Evolutionary conservation across 2,888 invertebrate genomes (phyloP), one percentile per base, ranked within the genome.

Genomic region (Erynnis tages): DNA sequence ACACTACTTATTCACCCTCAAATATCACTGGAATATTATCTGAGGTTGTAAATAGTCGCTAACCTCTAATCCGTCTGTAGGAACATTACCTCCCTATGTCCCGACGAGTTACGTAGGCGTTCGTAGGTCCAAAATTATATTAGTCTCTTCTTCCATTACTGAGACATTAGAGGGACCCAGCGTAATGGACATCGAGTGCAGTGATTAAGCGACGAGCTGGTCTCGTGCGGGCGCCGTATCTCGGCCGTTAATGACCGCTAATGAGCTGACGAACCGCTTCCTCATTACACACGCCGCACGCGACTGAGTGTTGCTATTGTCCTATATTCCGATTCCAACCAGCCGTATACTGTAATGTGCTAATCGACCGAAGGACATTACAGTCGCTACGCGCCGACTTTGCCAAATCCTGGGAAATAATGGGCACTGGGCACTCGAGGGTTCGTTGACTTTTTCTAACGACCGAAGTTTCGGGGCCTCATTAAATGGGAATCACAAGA

Each of bases 211-310:
- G 16, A 1, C n/a, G 29, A n/a, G 54, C 34, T 27, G 7, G 34
- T 16, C 0, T 4, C 8, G 34, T n/a, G 34, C 43, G 17, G 19
- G 54, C 43, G 53, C 14, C 17, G 48, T 47, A 54, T 50, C 58
- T 53, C 45, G 55, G 41, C 54, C 54, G 50, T 60, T 61, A 61
- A 60, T 61, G 47, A 52, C 56, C 52, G 43, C 55, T 63, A 59
- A 63, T 62, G 60, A 60, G 58, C 56, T 49, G 57, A 59, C 56
- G 54, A 59, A 50, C 54, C 55, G 53, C 52, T 62, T 63, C 63
- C 63, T 63, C 62, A 60, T 61, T 62, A 63, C 30, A 17, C 16
- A 16, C 37, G 40, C 43, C 54, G 43, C 53, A 48, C 47, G 47
- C 37, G 17, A 14, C 38, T 38, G n/a, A n/a, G n/a, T n/a, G n/a